Conservation (phyloP, 2,888 invertebrate genomes). For the Chymomyza amoena region DNA sequence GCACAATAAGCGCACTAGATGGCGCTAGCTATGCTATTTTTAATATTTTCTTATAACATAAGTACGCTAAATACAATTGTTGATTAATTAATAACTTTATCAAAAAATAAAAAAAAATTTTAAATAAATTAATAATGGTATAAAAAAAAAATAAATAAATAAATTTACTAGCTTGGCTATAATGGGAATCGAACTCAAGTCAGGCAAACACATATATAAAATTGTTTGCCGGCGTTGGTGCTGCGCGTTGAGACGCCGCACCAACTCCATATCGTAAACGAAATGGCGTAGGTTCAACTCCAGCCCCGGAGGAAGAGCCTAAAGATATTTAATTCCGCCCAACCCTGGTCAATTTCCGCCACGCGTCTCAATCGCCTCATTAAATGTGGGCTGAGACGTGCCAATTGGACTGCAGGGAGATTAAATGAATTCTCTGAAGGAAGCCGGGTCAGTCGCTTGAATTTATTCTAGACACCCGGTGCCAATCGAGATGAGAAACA, state of each 20-base stretch:
- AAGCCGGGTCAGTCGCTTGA: conserved; percentile 52
- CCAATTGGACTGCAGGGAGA: conserved; percentile 48
- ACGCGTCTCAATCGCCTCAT: background rate
- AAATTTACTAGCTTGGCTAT: too few species aligned
- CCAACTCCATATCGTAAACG: background rate
- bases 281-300: background rate
- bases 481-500: conserved; percentile 52
- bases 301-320: background rate
- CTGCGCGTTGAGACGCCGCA: background rate
- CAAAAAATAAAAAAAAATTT: too few species aligned
- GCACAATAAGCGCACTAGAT: too few species aligned
- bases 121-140: too few species aligned
- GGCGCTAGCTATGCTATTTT: too few species aligned
- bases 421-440: conserved; percentile 52
- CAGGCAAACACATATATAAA: background rate
- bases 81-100: too few species aligned
- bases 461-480: conserved; percentile 51
- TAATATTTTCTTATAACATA: too few species aligned
- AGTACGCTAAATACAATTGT: too few species aligned
- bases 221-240: background rate
- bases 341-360: background rate
- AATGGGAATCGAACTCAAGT: too few species aligned
- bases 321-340: background rate
- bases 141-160: too few species aligned
- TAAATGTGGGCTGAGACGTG: conserved; percentile 35